phyloP scores from a whole-genome alignment of 2,797 vertebrate species.

The Gobio occitaniae region DNA sequence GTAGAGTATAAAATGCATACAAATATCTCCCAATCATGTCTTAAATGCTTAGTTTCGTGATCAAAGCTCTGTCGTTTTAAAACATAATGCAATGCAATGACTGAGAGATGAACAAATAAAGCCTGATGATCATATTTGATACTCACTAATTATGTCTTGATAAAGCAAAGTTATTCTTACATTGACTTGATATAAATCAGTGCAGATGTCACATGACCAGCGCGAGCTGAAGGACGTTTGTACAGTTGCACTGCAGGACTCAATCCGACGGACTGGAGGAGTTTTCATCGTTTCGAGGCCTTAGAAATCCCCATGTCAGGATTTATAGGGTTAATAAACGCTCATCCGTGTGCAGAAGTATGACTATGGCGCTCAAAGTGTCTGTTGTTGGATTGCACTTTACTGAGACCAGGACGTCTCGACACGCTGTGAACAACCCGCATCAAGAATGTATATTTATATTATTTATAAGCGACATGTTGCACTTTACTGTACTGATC shows the following conservation, averaged over 20 bases:
- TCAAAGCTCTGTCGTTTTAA: neutral
- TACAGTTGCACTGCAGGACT: neutral
- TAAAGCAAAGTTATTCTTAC: neutral
- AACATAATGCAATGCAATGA: neutral
- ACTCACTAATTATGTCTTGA: neutral
- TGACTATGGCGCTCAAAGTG: conserved; percentile 55
- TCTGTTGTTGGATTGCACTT: conserved; percentile 86
- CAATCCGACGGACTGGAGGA: neutral
- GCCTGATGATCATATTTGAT: conserved; percentile 12
- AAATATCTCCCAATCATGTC: neutral
- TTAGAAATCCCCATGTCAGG: neutral
- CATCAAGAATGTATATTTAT: conserved; percentile 83
- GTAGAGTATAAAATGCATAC: neutral
- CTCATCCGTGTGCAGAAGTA: conserved; percentile 58
- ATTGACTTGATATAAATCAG: neutral
- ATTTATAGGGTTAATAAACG: conserved; percentile 8
- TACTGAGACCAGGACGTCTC: conserved; percentile 75
- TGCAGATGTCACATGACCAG: neutral
- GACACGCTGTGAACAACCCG: conserved; percentile 78
- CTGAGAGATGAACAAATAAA: conserved; percentile 7
- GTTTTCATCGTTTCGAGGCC: neutral
- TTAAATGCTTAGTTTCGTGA: neutral
- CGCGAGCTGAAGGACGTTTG: neutral
- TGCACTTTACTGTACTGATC: conserved; percentile 93
- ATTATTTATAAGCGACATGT: conserved; percentile 72